Conservation (phyloP, 2,888 invertebrate species). For the Lacanobia wlatinum region DNA sequence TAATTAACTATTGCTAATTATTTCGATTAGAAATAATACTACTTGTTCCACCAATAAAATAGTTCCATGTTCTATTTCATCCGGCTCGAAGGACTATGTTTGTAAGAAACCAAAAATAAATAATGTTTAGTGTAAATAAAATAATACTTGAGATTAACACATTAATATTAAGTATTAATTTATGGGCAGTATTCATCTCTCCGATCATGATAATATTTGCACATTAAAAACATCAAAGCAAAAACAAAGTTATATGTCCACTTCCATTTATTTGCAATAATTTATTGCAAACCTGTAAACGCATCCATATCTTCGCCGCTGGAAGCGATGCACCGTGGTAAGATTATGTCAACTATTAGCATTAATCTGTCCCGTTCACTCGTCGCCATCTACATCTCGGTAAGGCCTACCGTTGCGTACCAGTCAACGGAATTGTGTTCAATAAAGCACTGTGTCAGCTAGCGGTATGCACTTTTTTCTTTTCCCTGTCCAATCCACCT, state of each 20-base stretch:
- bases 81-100: not conserved
- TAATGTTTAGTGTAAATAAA: not conserved
- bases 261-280: conserved; percentile 44
- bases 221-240: conserved; percentile 1
- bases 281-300: conserved; percentile 54
- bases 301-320: conserved; percentile 35
- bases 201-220: conserved; percentile 3
- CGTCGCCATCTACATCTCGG: conserved; percentile 64
- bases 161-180: not conserved
- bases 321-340: conserved; percentile 39
- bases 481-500: conserved; percentile 77
- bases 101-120: not conserved
- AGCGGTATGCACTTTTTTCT: conserved; percentile 88
- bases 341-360: conserved; percentile 66
- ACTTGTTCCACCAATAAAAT: not conserved
- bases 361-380: conserved; percentile 63
- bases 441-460: conserved; percentile 89
- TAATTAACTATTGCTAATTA: conserved; percentile 4
- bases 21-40: not conserved
- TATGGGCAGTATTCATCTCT: not conserved
- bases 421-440: conserved; percentile 83
- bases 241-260: conserved; percentile 25
- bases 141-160: too few relatives aligned
- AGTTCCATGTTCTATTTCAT: not conserved
- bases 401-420: conserved; percentile 76